Evolutionary conservation across 2,888 invertebrate species (phyloP).

Genomic region (Nephrotoma guestfalica): DNA sequence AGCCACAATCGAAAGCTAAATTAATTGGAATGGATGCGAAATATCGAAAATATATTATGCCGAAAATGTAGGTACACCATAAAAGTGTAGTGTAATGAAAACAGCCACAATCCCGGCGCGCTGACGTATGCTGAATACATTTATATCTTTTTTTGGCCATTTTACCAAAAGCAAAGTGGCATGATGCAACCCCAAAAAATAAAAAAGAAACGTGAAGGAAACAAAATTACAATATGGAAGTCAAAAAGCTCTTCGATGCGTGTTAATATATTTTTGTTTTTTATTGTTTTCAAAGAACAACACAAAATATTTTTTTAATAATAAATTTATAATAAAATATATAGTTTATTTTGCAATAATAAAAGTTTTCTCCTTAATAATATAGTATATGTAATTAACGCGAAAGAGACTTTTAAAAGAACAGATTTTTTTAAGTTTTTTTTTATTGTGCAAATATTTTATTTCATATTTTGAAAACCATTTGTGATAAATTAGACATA

Average conservation of each 20-base stretch:
- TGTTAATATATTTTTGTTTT: not conserved
- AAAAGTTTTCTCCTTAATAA: not conserved
- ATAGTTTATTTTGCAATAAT: not conserved
- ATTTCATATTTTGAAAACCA: not conserved
- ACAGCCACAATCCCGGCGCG: not conserved
- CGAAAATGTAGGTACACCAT: not conserved
- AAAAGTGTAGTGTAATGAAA: not conserved
- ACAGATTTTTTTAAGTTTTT: not conserved
- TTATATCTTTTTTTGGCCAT: not conserved
- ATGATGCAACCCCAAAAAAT: not conserved
- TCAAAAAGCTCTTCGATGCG: not conserved
- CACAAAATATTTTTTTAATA: not conserved
- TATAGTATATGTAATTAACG: not conserved
- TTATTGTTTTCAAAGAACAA: not conserved
- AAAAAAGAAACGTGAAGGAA: not conserved
- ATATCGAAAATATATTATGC: no score
- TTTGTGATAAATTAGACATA: not conserved
- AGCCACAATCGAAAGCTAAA: no score
- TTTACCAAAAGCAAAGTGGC: not conserved
- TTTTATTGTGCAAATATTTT: not conserved
- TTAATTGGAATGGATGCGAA: no score
- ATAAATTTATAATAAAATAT: not conserved
- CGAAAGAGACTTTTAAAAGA: not conserved
- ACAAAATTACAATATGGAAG: not conserved
- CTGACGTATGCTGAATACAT: not conserved